Conservation (phyloP, 1,140 invertebrate species). For the Anadara kagoshimensis region DNA sequence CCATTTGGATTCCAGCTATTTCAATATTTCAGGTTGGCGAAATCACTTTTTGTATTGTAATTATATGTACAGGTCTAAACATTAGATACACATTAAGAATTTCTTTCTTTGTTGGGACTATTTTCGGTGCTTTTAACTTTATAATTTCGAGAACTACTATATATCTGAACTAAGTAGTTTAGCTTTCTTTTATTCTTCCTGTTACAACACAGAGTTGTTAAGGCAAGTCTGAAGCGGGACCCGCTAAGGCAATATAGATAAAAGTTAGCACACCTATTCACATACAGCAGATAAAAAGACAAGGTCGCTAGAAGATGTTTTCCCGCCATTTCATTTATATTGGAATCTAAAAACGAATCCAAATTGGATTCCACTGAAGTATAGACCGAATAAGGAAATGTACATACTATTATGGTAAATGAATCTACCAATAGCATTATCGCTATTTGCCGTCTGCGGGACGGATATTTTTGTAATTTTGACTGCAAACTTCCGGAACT, state of each 20-base stretch:
- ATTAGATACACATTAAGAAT: too few relatives aligned
- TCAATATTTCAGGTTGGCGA: too few relatives aligned
- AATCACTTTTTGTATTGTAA: too few relatives aligned
- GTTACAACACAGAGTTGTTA: too few relatives aligned
- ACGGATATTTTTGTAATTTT: neutral
- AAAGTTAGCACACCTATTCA: constrained; percentile 63
- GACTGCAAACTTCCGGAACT: neutral
- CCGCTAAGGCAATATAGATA: constrained; percentile 65
- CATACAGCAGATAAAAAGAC: constrained; percentile 61
- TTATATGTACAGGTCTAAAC: too few relatives aligned
- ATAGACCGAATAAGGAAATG: constrained; percentile 56
- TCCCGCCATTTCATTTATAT: constrained; percentile 13
- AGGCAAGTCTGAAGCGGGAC: constrained; percentile 44
- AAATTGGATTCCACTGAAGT: constrained; percentile 32
- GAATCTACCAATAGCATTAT: constrained; percentile 61
- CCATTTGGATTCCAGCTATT: too few relatives aligned
- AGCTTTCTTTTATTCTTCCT: too few relatives aligned
- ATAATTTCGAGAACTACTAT: too few relatives aligned
- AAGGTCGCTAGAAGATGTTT: constrained; percentile 49
- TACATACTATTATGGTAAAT: constrained; percentile 55
- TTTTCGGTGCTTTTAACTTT: too few relatives aligned
- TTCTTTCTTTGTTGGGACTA: too few relatives aligned
- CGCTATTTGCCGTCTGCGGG: constrained; percentile 48
- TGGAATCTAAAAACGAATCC: constrained; percentile 14
- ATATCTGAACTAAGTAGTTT: too few relatives aligned